These are phyloP conservation scores for Venustoraphidia nigricollis DNA, from an alignment of 2,888 invertebrate species.

Conservation along the genomic window DNA sequence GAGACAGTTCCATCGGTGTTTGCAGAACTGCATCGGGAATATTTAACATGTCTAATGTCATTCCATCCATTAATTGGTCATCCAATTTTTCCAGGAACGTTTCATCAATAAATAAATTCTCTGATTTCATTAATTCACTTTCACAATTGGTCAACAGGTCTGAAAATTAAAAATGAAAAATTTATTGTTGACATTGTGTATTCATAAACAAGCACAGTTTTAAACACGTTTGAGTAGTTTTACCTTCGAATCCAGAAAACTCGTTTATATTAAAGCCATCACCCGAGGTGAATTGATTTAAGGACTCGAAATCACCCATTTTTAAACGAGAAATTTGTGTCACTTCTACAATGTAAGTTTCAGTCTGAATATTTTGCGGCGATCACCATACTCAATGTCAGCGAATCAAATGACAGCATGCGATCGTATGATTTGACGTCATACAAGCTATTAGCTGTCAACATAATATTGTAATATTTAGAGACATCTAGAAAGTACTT, in stretches of 20 bases:
- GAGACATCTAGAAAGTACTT: no score
- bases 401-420: conserved; percentile 38
- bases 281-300: conserved; percentile 26
- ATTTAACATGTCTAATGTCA: conserved; percentile 30
- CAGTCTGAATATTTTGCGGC: conserved; percentile 1
- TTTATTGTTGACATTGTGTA: conserved; percentile 4
- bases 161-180: conserved; percentile 25
- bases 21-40: conserved; percentile 13
- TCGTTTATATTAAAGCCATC: conserved; percentile 52
- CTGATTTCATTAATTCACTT: conserved; percentile 42
- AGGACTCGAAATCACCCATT: conserved; percentile 23
- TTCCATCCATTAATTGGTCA: conserved; percentile 30
- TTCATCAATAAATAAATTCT: conserved; percentile 34
- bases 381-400: conserved; percentile 17
- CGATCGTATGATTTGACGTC: conserved; percentile 48
- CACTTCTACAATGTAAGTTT: conserved; percentile 5
- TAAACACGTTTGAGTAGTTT: conserved; percentile 15
- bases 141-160: conserved; percentile 52
- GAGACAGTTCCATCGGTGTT: conserved; percentile 12
- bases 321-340: conserved; percentile 10
- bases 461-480: no score
- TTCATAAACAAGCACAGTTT: conserved; percentile 1
- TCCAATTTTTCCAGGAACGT: conserved; percentile 31
- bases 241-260: conserved; percentile 54
- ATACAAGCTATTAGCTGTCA: conserved; percentile 10